Percentiles rank a stretch among this genome's conserved stretches.
Conservation (phyloP, 2,888 invertebrate genomes). For the Mylabris sibirica region DNA sequence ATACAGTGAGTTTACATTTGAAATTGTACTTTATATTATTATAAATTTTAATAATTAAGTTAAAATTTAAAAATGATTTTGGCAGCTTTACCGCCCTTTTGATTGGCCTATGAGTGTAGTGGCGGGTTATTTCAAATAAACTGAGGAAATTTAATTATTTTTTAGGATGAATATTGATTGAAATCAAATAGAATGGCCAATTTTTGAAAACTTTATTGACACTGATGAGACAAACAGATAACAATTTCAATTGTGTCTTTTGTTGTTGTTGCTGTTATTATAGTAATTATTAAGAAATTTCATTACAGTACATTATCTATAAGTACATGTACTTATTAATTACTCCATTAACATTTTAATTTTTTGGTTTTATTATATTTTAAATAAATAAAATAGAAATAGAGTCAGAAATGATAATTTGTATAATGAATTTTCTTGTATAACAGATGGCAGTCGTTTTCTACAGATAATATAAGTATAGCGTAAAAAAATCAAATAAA, state of each 20-base stretch:
- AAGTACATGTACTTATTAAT: not conserved
- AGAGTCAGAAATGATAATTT: not conserved
- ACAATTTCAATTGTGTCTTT: conserved; percentile 2
- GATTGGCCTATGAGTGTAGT: too few relatives aligned
- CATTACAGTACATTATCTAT: conserved; percentile 5
- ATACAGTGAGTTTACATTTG: too few relatives aligned
- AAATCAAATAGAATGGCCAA: not conserved
- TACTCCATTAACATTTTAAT: not conserved
- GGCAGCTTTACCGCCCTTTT: too few relatives aligned
- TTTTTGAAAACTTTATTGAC: conserved; percentile 8
- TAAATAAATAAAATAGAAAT: not conserved
- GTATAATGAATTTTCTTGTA: too few relatives aligned
- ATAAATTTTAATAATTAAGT: too few relatives aligned
- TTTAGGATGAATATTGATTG: too few relatives aligned
- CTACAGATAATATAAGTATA: not conserved
- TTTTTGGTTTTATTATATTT: not conserved
- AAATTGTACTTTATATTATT: too few relatives aligned
- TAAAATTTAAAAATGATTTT: too few relatives aligned
- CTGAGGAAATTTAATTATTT: too few relatives aligned
- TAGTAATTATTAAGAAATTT: not conserved
- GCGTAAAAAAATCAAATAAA: not conserved
- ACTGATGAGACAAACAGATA: conserved; percentile 3
- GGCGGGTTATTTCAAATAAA: too few relatives aligned
- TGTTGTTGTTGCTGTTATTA: not conserved
- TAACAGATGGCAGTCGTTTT: not conserved